Base-by-base conservation (phyloP, 2,888 invertebrate species). In the Gortyna flavago region DNA sequence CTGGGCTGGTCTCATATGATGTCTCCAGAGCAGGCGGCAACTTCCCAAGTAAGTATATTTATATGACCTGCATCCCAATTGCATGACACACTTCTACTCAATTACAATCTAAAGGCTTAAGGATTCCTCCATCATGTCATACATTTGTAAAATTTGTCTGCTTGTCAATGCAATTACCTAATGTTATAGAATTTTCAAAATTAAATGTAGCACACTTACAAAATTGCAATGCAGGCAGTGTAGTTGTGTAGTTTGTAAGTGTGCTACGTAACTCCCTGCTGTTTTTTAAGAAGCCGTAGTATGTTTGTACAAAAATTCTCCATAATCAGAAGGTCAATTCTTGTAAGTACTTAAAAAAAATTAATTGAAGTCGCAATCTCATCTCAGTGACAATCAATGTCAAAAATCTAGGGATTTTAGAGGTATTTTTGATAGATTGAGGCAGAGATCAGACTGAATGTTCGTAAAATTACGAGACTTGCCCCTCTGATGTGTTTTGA, bases 1-100 rank as follows among this genome's bases (percentile, higher is more conserved):
- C 96, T 81, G 97, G 97, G 65, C 93, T 97, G 77, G 93, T 98
- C 76, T 95, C 97, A 57, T 97, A 97, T 87, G 98, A 98, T 94
- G 97, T 97, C 44, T 97, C 97, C 57, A 97, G 95, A 83, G 97
- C 97, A 89, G 97, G 97, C 77, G 97, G 98, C 68, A 96, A 97
- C 82, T 98, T 98, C 95, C 97, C 97, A 89, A 97, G 98, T 98
- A 94, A 97, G 97, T 95, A 29, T 74, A 73, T 29, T 21, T 16
- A 44, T 44, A 21, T 18, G 11, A n/a, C 25, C 48, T 16, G 16
- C 2, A 32, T 8, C 16, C 48, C 48, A 25, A 25, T 32, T 48
- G 2, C 9, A 48, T 66, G 29, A 41, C 18, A 66, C 6, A 32
- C 5, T 67, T 48, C 13, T 25, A 21, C 29, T 44, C 4, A 0